Conservation (phyloP, 1,140 invertebrate genomes). For the Ceratitis capitata region DNA sequence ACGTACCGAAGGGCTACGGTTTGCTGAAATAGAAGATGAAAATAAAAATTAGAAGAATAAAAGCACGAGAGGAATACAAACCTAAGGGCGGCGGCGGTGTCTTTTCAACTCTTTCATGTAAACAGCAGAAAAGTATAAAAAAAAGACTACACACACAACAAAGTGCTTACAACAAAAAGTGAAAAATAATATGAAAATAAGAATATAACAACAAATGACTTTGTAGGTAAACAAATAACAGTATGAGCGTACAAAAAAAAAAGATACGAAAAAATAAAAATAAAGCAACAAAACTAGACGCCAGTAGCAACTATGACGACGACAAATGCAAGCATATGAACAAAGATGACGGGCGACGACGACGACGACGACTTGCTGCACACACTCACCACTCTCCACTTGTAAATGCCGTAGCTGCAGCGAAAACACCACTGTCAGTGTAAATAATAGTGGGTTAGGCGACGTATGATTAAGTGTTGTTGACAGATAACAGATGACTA, state of each 20-base stretch:
- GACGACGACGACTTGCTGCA: no score
- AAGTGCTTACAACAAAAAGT: neutral
- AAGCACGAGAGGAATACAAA: neutral
- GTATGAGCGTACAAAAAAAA: neutral
- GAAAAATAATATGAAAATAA: neutral
- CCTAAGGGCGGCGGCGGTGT: neutral
- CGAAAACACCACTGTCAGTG: neutral
- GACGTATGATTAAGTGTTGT: conserved; percentile 4
- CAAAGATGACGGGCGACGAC: no score
- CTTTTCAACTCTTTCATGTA: conserved; percentile 21
- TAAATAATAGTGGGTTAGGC: neutral
- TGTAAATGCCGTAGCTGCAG: neutral
- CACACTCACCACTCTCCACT: neutral
- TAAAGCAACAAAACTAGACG: neutral
- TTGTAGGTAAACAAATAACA: conserved; percentile 20
- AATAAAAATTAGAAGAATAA: no score
- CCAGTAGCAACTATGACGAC: neutral
- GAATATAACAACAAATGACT: neutral
- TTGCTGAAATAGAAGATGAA: no score
- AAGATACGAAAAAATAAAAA: neutral
- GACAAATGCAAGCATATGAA: no score
- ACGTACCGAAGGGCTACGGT: no score
- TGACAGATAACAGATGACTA: conserved; percentile 30
- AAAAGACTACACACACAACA: neutral
- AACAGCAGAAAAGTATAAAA: neutral